Conservation (phyloP, 2,113 vertebrate genomes). For the Vulpes lagopus region DNA sequence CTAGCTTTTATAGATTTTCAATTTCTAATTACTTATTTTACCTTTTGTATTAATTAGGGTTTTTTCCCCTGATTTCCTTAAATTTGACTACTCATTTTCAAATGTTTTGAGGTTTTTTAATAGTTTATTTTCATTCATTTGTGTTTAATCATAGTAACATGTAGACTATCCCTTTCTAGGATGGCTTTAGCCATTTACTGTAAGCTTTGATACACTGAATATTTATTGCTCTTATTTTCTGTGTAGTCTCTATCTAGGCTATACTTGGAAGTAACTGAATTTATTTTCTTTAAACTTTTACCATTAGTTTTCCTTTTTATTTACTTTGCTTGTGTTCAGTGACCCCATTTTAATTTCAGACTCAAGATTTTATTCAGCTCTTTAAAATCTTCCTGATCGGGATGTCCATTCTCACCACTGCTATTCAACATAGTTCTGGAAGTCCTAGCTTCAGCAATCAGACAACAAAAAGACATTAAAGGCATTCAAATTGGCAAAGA, state of each 20-base stretch:
- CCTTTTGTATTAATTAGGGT: neutral
- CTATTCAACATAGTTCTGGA: no score
- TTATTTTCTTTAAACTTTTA: conserved; percentile 8
- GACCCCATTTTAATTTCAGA: conserved; percentile 27
- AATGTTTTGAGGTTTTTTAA: neutral
- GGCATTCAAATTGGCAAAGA: no score
- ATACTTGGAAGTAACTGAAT: neutral
- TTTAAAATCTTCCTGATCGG: neutral
- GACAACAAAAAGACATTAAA: no score
- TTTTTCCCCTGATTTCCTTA: conserved; percentile 40
- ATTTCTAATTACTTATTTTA: conserved; percentile 6
- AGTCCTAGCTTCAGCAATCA: no score
- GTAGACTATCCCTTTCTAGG: neutral
- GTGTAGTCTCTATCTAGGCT: neutral
- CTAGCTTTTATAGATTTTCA: conserved; percentile 39
- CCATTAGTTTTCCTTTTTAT: conserved; percentile 38
- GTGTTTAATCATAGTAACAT: conserved; percentile 7
- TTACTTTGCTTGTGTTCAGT: conserved; percentile 37
- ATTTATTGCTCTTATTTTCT: conserved; percentile 44
- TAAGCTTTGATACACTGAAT: neutral
- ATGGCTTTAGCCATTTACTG: neutral
- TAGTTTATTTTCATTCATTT: neutral
- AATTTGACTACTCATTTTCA: conserved; percentile 10
- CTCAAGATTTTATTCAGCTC: neutral
- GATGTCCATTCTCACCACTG: no score